Percentiles rank a stretch among this genome's conserved stretches.
Evolutionary conservation across 2,113 vertebrate genomes (phyloP).

Genomic region (Thalassoma bifasciatum): DNA sequence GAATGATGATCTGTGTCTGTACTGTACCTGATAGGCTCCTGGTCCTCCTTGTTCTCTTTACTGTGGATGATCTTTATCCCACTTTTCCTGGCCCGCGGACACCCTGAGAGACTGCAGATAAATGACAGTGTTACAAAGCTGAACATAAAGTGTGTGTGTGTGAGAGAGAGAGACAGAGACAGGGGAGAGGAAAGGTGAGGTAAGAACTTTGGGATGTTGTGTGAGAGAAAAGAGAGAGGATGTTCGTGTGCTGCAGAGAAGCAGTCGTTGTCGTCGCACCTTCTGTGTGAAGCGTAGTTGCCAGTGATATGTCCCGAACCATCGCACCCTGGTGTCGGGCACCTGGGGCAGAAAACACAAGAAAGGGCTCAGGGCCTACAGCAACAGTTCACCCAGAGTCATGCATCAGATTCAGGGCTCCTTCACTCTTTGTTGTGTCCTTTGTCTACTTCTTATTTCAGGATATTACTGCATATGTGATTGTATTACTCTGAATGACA

Average conservation of each 20-base stretch:
- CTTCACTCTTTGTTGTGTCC: neutral
- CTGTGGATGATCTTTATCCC: slow-evolving; percentile 99
- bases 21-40: slow-evolving; percentile 96
- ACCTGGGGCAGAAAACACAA: slow-evolving; percentile 87
- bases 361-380: slow-evolving; percentile 75
- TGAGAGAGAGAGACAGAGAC: neutral
- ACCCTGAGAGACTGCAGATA: slow-evolving; percentile 95
- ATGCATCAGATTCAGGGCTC: too few relatives aligned
- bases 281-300: slow-evolving; percentile 99
- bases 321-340: slow-evolving; percentile 97
- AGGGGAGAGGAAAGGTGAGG: neutral
- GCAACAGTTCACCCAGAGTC: slow-evolving; percentile 1
- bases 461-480: too few relatives aligned
- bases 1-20: slow-evolving; percentile 55
- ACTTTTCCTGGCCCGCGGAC: slow-evolving; percentile 97
- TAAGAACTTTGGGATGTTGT: neutral
- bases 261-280: slow-evolving; percentile 79
- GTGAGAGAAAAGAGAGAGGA: neutral
- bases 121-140: slow-evolving; percentile 49
- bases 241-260: neutral
- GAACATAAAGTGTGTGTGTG: neutral
- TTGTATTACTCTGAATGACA: too few relatives aligned
- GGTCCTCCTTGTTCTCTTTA: slow-evolving; percentile 99
- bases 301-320: slow-evolving; percentile 99
- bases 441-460: neutral